Evolutionary conservation across 2,797 vertebrate genomes (phyloP).

Genomic region (Sebastes iracundus): DNA sequence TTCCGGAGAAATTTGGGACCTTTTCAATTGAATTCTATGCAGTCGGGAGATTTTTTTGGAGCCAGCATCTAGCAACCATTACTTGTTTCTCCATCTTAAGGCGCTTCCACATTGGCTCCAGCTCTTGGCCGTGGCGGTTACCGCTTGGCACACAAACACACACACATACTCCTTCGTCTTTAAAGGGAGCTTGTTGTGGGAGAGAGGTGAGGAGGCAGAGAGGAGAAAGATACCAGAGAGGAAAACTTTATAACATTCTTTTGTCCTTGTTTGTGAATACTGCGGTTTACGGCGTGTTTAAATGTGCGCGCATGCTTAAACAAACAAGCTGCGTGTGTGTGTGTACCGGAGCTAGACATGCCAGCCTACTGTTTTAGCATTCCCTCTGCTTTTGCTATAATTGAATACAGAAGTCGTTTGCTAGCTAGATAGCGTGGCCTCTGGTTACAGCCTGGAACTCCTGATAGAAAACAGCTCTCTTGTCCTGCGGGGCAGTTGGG

Average conservation of each 20-base stretch:
- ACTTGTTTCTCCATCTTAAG: constrained; percentile 37
- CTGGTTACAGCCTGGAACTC: constrained; percentile 64
- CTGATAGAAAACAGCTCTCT: constrained; percentile 75
- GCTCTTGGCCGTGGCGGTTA: constrained; percentile 31
- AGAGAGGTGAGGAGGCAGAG: constrained; percentile 51
- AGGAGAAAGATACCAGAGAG: constrained; percentile 29
- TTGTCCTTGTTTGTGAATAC: constrained; percentile 31
- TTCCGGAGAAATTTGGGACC: not conserved
- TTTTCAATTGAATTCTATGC: constrained; percentile 5
- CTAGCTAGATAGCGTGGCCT: constrained; percentile 58
- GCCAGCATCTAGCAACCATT: constrained; percentile 19
- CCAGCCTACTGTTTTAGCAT: constrained; percentile 64
- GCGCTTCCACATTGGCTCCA: constrained; percentile 40
- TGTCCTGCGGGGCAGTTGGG: constrained; percentile 62
- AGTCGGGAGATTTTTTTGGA: constrained; percentile 1
- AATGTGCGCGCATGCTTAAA: constrained; percentile 14
- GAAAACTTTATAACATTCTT: constrained; percentile 32
- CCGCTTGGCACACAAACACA: constrained; percentile 24
- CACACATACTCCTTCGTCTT: constrained; percentile 23
- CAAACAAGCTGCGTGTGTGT: not conserved
- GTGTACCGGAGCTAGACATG: constrained; percentile 23
- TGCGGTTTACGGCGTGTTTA: constrained; percentile 13
- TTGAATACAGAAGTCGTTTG: constrained; percentile 70
- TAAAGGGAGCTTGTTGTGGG: constrained; percentile 48
- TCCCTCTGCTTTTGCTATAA: constrained; percentile 61